Evolutionary conservation across 2,888 invertebrate genomes (phyloP).

Genomic region (Mesoligia furuncula): DNA sequence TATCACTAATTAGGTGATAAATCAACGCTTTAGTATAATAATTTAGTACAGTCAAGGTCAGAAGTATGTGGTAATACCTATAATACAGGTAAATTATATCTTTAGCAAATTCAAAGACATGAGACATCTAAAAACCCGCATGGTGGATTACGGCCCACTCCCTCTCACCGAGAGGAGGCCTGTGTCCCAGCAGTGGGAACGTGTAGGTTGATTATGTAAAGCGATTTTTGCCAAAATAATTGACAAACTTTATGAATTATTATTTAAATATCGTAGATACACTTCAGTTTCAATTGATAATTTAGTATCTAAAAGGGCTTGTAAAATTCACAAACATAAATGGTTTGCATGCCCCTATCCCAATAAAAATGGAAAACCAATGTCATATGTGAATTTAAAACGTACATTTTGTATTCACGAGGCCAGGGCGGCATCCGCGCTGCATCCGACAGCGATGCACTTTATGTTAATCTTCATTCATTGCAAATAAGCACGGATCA

Average conservation of each 20-base stretch:
- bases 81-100: neutral
- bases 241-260: neutral
- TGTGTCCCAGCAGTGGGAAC: neutral
- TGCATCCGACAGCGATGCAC: conserved; percentile 76
- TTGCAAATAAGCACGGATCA: conserved; percentile 86
- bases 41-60: neutral
- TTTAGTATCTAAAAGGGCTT: neutral
- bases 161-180: neutral
- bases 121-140: neutral
- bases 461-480: conserved; percentile 87
- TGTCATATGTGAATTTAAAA: conserved; percentile 71
- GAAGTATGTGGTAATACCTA: neutral
- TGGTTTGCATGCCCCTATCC: neutral
- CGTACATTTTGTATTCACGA: conserved; percentile 74
- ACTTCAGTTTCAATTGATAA: neutral
- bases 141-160: neutral
- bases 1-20: conserved; percentile 32
- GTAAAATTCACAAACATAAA: neutral
- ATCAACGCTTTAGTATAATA: conserved; percentile 18
- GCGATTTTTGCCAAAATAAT: neutral
- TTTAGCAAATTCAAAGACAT: neutral
- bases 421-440: conserved; percentile 66
- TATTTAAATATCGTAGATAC: neutral
- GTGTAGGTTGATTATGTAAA: neutral
- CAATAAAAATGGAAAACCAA: conserved; percentile 62